These are phyloP conservation scores for Oscheius sp. DNA, from an alignment of 2,888 invertebrate genomes.

Conservation along the genomic window DNA sequence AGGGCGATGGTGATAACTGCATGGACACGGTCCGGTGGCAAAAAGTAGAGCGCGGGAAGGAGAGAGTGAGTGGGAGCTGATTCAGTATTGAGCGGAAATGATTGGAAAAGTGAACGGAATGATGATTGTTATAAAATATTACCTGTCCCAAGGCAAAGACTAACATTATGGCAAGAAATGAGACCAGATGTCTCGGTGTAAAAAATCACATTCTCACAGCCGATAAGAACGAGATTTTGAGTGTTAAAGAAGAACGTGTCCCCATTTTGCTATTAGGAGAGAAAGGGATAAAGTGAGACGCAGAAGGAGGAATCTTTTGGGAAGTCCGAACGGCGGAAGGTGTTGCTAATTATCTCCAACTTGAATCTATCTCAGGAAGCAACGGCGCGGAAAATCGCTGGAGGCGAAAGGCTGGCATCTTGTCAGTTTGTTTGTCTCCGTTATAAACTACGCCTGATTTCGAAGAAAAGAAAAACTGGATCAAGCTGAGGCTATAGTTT, in stretches of 20 bases:
- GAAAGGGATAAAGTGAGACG: neutral
- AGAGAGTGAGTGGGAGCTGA: neutral
- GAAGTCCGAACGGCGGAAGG: conserved; percentile 17
- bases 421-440: too few species aligned
- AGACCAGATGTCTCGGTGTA: neutral
- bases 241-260: conserved; percentile 4
- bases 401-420: neutral
- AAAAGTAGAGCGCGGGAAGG: neutral
- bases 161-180: neutral
- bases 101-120: neutral
- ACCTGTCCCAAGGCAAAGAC: neutral
- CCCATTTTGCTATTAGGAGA: neutral
- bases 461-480: too few species aligned
- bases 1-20: neutral
- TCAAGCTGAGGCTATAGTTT: too few species aligned
- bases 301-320: neutral
- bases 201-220: conserved; percentile 3
- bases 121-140: neutral
- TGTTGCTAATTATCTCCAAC: conserved; percentile 15
- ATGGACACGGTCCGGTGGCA: neutral
- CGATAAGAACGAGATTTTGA: conserved; percentile 1
- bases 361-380: conserved; percentile 6
- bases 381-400: neutral
- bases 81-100: neutral
- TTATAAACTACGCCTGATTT: too few species aligned